Evolutionary conservation across 1,140 invertebrate genomes (phyloP), one percentile per base, ranked within the genome.

Genomic region (Hydropsyche tenuis): DNA sequence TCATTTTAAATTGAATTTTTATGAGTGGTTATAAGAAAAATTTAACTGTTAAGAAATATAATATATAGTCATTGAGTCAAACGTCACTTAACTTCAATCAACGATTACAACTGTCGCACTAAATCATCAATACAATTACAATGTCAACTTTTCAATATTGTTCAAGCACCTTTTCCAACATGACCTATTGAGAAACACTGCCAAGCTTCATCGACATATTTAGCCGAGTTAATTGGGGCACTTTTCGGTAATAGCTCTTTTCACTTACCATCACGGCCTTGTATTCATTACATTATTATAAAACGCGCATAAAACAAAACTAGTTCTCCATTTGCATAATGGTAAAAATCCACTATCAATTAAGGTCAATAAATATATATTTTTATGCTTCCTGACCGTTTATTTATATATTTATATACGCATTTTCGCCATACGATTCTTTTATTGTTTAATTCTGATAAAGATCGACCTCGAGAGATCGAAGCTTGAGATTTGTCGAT

Each of bases 261-360:
- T 60, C 56, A 60, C 56, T 60, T 60, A 60, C 20, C 48, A 18
- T 53, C 48, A 7, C 16, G 48, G 48, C 6, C n/a, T n/a, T n/a
- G n/a, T 53, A 20, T 53, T 16, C 48, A 27, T 60, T 60, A 37
- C 30, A 37, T 9, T 4, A 37, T 37, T 37, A 37, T 60, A 60
- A 60, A 60, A 23, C 56, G 9, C 23, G 23, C 25, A 37, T 37
- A 37, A 37, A 37, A 37, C 3, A 37, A 37, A 37, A 37, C 9
- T 4, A 37, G 3, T 9, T 37, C 9, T 23, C 56, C 1, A 60
- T 60, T 60, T 60, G 56, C 56, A 60, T 60, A 60, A 60, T 25
- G 25, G 23, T n/a, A 60, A 23, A 14, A 60, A 60, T 60, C 56
- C 23, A 60, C 56, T 60, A 60, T 60, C 56, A 60, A 60, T 60